These are phyloP conservation scores for Vireo altiloquus DNA, from an alignment of 2,113 vertebrate genomes.

Conservation along the genomic window DNA sequence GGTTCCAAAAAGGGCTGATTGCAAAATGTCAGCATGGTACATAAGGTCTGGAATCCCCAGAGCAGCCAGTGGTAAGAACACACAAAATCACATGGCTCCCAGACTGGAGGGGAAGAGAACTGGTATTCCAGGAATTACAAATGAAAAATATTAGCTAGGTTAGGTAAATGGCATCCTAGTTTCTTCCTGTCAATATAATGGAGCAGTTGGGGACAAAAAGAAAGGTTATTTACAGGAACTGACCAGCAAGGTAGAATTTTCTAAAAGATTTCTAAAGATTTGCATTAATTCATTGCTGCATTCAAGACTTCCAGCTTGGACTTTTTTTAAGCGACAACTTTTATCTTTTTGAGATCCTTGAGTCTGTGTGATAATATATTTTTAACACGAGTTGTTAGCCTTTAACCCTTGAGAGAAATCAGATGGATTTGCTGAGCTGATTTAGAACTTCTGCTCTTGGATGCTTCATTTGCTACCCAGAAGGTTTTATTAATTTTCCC, in stretches of 20 bases:
- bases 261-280: not conserved
- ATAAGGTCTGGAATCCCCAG: not conserved
- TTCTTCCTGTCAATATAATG: not conserved
- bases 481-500: not conserved
- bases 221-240: not conserved
- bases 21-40: not conserved
- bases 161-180: slow-evolving; percentile 20
- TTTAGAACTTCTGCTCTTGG: not conserved
- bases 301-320: not conserved
- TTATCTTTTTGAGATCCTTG: not conserved
- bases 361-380: not conserved
- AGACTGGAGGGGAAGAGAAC: not conserved
- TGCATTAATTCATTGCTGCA: not conserved
- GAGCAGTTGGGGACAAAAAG: not conserved
- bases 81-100: not conserved
- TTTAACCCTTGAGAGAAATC: slow-evolving; percentile 36
- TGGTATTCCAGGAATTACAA: not conserved
- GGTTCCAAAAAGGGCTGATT: not conserved
- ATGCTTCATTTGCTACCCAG: not conserved
- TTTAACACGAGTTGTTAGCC: not conserved
- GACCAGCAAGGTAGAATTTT: not conserved
- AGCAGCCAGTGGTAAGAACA: not conserved
- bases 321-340: not conserved
- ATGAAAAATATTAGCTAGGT: slow-evolving; percentile 3
- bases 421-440: not conserved